A percentile compares a stretch with the other conserved stretches of the same genome.
phyloP scores from a whole-genome alignment of 2,113 vertebrate genomes.

The Cercopithecus mona region DNA sequence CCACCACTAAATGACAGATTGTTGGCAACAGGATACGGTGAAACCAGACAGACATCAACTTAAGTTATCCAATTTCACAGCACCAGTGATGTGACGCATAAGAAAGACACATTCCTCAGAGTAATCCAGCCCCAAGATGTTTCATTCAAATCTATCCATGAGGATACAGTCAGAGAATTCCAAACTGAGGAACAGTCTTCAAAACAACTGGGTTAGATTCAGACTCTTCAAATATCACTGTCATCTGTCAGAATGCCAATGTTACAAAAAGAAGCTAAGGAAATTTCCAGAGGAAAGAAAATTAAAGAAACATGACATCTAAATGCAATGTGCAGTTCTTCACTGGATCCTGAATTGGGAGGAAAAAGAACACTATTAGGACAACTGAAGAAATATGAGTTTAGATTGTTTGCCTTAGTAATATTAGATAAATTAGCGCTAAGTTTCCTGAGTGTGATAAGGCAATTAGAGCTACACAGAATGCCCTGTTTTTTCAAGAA shows the following conservation, averaged over 20 bases:
- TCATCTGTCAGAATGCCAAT: background rate
- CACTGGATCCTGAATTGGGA: background rate
- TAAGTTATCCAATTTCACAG: background rate
- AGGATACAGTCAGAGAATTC: background rate
- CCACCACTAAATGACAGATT: background rate
- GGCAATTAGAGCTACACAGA: background rate
- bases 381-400: background rate
- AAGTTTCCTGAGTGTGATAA: background rate
- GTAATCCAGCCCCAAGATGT: background rate
- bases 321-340: background rate
- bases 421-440: background rate
- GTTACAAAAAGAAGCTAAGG: background rate
- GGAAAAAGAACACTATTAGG: background rate
- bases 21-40: background rate
- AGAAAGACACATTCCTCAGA: background rate
- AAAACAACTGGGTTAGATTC: background rate
- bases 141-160: background rate
- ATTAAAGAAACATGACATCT: background rate
- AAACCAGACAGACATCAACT: background rate
- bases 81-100: background rate
- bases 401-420: background rate
- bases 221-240: background rate
- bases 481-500: background rate
- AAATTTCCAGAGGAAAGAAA: background rate
- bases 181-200: background rate